phyloP scores from a whole-genome alignment of 2,797 vertebrate species.

The Psittacula echo region DNA sequence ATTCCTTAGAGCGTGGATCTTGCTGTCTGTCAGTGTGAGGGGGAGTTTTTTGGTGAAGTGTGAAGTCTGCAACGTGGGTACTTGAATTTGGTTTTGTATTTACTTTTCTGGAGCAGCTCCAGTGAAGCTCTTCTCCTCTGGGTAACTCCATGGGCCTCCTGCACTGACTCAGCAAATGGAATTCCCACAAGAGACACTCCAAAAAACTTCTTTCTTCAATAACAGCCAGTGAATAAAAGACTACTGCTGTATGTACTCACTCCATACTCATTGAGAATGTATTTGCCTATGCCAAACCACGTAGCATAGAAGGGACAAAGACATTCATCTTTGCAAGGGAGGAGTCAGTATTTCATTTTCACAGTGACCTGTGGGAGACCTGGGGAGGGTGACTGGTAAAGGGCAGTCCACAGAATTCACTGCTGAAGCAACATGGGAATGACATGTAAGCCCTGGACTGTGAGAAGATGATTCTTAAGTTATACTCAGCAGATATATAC shows the following conservation, averaged over 20 bases:
- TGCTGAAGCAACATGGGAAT: neutral
- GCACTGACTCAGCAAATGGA: slow-evolving; percentile 19
- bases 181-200: slow-evolving; percentile 46
- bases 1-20: neutral
- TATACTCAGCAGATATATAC: neutral
- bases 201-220: neutral
- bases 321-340: neutral
- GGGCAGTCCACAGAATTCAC: neutral
- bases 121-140: slow-evolving; percentile 7
- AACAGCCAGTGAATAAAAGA: slow-evolving; percentile 30
- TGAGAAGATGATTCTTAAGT: neutral
- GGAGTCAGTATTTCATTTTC: neutral
- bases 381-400: neutral
- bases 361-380: slow-evolving; percentile 16
- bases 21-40: neutral
- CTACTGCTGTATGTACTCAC: neutral
- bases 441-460: neutral
- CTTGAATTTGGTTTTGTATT: neutral
- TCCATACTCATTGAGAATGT: neutral
- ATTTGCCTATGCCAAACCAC: slow-evolving; percentile 2
- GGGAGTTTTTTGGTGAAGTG: neutral
- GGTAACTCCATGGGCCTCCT: slow-evolving; percentile 37
- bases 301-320: neutral
- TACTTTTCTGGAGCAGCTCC: slow-evolving; percentile 43
- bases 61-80: neutral